Conservation (phyloP, 2,888 invertebrate species). For the Xylocampa areola region DNA sequence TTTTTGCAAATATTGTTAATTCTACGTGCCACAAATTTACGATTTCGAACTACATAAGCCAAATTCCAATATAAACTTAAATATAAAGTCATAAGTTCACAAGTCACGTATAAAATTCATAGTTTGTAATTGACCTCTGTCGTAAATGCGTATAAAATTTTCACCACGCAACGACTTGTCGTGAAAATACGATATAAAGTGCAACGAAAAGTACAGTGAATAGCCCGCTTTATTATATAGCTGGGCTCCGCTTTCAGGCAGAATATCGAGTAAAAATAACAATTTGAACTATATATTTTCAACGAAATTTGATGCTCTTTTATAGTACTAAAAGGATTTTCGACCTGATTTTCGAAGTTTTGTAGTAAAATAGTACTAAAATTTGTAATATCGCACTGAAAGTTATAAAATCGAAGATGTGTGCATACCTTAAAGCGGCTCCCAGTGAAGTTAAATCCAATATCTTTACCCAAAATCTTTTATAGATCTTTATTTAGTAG, state of each 20-base stretch:
- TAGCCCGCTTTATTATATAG: conserved; percentile 39
- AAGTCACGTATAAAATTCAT: conserved; percentile 23
- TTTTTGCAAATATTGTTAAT: conserved; percentile 15
- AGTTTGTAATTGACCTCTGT: conserved; percentile 39
- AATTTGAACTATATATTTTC: conserved; percentile 43
- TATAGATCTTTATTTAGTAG: conserved; percentile 2
- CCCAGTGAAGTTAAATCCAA: background rate
- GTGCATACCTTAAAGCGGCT: background rate
- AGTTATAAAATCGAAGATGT: conserved; percentile 20
- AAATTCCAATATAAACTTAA: background rate
- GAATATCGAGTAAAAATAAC: conserved; percentile 47
- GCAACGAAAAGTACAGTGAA: conserved; percentile 35
- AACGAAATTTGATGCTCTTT: conserved; percentile 28
- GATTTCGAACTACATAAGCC: background rate
- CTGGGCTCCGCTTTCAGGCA: conserved; percentile 14
- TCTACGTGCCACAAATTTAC: conserved; percentile 16
- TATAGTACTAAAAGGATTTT: conserved; percentile 34
- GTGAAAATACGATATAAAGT: conserved; percentile 31
- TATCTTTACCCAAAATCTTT: background rate
- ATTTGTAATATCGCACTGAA: conserved; percentile 11
- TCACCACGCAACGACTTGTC: conserved; percentile 21
- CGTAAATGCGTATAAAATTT: conserved; percentile 40
- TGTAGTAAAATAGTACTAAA: conserved; percentile 27
- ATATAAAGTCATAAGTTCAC: background rate
- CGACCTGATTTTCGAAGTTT: conserved; percentile 37